Conservation (phyloP, 1,140 invertebrate species). For the Aphis gossypii region DNA sequence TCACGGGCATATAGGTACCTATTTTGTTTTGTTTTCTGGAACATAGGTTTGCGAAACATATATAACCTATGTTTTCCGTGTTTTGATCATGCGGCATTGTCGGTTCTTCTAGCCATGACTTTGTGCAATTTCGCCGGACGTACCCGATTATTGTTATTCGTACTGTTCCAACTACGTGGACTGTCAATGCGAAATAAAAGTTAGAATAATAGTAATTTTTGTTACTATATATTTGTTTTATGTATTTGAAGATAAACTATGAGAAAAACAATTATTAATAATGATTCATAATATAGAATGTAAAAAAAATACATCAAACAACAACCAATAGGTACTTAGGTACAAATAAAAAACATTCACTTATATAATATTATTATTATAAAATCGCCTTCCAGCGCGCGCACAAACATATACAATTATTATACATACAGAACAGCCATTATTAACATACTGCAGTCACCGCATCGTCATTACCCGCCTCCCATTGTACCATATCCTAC, state of each 20-base stretch:
- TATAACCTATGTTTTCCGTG: not conserved
- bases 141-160: not conserved
- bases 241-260: not conserved
- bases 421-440: conserved; percentile 9
- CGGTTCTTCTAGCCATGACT: not conserved
- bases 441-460: conserved; percentile 24
- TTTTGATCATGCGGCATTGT: not conserved
- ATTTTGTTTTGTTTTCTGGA: not conserved
- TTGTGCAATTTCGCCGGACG: not conserved
- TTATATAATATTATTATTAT: not conserved
- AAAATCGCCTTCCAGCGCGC: not conserved
- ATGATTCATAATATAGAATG: not conserved
- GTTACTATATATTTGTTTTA: not conserved
- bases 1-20: not conserved
- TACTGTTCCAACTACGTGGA: not conserved
- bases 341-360: not conserved
- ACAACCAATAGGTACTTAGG: not conserved
- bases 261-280: not conserved
- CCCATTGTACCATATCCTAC: conserved; percentile 29
- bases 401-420: not conserved
- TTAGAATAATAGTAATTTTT: not conserved
- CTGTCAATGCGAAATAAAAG: not conserved
- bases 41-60: not conserved
- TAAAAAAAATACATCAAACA: not conserved
- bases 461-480: not conserved